Evolutionary conservation across 2,797 vertebrate genomes (phyloP), one percentile per base, ranked within the genome.

Genomic region (Lateolabrax maculatus): DNA sequence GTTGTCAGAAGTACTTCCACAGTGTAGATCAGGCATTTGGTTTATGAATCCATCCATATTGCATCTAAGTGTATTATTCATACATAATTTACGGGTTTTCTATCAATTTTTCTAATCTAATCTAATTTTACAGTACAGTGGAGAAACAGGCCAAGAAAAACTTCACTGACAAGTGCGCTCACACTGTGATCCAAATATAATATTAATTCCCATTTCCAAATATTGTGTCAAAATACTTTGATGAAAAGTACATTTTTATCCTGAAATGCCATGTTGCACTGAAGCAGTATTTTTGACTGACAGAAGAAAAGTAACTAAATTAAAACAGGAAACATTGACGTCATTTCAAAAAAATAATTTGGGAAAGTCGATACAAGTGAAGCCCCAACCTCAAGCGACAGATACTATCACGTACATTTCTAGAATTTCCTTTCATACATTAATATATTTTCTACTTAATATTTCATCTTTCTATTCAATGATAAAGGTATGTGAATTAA

Each of bases 401-500:
- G 81, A 39, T 46, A 48, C 55, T 70, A 70, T 80, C 52, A 88
- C 67, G 73, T 81, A 60, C 48, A 88, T 90, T 90, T 90, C 71
- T 91, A 87, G 79, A 89, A 89, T 89, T 92, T 94, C 81, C 81
- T 76, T 88, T 86, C 79, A 80, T 76, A 64, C 76, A 73, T 90
- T 36, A 62, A 80, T 92, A 90, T 87, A 90, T 92, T 92, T 92
- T 89, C 83, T 90, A 90, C 82, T 86, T 90, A 84, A 79, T 87
- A 88, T 83, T 83, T 81, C 87, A 94, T 91, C 90, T 89, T 94
- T 93, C 90, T 93, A 93, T 88, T 90, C 85, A 87, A 89, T 81
- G 82, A 91, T 90, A 87, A 88, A 86, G 88, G 88, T 94, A 90
- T 84, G 89, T 91, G 92, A 90, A 89, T 89, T 84, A 88, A 90